Conservation (phyloP, 1,140 invertebrate species). For the Nephila pilipes region DNA sequence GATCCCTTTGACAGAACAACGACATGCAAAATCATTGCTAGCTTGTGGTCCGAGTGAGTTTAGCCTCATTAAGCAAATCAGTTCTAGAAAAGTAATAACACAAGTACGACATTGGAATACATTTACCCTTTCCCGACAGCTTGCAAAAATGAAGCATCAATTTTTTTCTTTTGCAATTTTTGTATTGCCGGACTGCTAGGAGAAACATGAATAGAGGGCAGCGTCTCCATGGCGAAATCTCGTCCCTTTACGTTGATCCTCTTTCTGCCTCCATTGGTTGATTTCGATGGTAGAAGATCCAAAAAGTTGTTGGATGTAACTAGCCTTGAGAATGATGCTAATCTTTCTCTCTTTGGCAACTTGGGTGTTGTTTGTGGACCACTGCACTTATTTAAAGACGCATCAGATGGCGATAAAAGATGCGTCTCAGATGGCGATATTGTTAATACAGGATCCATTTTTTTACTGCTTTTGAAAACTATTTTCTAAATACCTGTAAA, state of each 20-base stretch:
- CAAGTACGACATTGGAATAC: background rate
- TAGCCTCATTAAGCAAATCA: too few species aligned
- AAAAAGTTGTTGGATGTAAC: constrained; percentile 25
- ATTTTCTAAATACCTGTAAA: too few species aligned
- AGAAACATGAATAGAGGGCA: constrained; percentile 16
- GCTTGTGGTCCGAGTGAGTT: too few species aligned
- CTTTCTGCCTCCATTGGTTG: background rate
- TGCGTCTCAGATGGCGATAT: background rate
- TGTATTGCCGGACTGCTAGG: background rate
- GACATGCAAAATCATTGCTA: too few species aligned
- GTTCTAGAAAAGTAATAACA: background rate
- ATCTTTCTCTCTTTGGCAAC: constrained; percentile 26
- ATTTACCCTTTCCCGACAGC: background rate
- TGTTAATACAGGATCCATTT: constrained; percentile 33
- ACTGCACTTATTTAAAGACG: background rate
- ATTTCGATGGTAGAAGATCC: background rate
- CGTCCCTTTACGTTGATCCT: background rate
- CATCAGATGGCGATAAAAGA: background rate
- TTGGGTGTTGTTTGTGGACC: constrained; percentile 31
- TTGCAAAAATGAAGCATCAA: background rate
- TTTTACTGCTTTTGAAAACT: background rate
- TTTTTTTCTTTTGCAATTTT: background rate
- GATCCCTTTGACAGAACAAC: too few species aligned
- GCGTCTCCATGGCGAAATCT: background rate
- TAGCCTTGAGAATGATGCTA: constrained; percentile 48